Evolutionary conservation across 30 jellyfish, hydroid and myxozoan species (phyloP).

Genomic region (Pseudorhiza aurosa): DNA sequence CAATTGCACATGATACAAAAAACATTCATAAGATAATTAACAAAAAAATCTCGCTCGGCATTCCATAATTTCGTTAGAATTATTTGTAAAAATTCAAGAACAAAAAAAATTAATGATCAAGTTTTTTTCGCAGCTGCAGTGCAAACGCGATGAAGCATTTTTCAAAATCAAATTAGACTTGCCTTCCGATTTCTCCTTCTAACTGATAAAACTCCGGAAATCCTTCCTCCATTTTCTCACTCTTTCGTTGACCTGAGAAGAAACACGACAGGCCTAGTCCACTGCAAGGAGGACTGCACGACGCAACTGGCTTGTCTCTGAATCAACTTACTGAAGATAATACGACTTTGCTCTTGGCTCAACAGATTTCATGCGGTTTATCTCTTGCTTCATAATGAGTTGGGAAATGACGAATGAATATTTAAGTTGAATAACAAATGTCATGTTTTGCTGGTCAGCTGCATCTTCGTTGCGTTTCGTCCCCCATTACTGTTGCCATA

Average conservation of each 20-base stretch:
- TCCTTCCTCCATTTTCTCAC: slow-evolving; percentile 69
- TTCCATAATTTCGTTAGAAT: too few species aligned
- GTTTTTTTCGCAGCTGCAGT: too few species aligned
- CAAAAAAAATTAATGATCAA: too few species aligned
- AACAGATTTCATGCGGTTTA: not conserved
- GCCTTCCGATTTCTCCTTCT: slow-evolving; percentile 81
- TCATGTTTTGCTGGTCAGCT: not conserved
- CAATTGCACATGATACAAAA: too few species aligned
- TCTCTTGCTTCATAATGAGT: not conserved
- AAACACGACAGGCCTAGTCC: not conserved
- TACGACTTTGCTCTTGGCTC: not conserved
- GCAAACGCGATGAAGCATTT: too few species aligned
- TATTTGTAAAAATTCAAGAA: too few species aligned
- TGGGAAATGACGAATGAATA: not conserved
- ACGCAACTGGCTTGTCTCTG: not conserved
- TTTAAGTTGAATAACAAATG: not conserved
- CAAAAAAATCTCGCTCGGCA: too few species aligned
- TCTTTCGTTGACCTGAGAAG: not conserved
- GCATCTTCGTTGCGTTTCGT: not conserved
- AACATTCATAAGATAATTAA: too few species aligned
- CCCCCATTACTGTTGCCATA: not conserved
- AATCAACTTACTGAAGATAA: too few species aligned
- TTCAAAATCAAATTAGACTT: too few species aligned
- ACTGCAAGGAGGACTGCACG: not conserved
- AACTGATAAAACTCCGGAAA: slow-evolving; percentile 59